phyloP scores from a whole-genome alignment of 1,140 invertebrate genomes.

The Drosophila ironensis region DNA sequence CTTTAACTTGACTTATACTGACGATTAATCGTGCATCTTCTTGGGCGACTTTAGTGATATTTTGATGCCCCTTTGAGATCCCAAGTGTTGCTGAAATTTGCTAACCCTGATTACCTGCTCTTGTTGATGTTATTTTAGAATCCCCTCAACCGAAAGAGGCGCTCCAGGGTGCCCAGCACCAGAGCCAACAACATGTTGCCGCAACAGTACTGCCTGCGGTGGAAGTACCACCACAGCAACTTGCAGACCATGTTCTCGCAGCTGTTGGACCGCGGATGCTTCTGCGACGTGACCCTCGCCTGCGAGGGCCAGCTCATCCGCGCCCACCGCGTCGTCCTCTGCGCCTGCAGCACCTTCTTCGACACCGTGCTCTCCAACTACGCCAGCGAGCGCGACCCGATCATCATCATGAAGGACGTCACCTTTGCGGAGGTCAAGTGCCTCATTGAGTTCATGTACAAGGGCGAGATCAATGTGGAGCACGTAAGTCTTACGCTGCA shows the following conservation, averaged over 20 bases:
- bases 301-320: slow-evolving; percentile 94
- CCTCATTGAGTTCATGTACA: slow-evolving; percentile 97
- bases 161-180: not conserved
- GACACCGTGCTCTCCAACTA: slow-evolving; percentile 93
- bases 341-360: slow-evolving; percentile 94
- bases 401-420: slow-evolving; percentile 92
- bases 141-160: not conserved
- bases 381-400: slow-evolving; percentile 91
- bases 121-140: not conserved
- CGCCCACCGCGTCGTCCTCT: slow-evolving; percentile 91
- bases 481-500: too few relatives aligned
- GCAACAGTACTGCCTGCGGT: slow-evolving; percentile 94
- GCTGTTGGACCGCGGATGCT: slow-evolving; percentile 91
- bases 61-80: too few relatives aligned
- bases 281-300: slow-evolving; percentile 94
- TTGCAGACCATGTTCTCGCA: slow-evolving; percentile 95
- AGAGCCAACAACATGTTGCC: slow-evolving; percentile 84
- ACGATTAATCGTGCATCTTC: too few relatives aligned
- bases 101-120: too few relatives aligned
- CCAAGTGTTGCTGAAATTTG: too few relatives aligned
- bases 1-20: too few relatives aligned
- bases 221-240: slow-evolving; percentile 96
- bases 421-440: slow-evolving; percentile 92
- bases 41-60: too few relatives aligned
- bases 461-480: slow-evolving; percentile 96